These are phyloP conservation scores for Tiliqua scincoides DNA, from an alignment of 2,113 vertebrate species.

Conservation along the genomic window DNA sequence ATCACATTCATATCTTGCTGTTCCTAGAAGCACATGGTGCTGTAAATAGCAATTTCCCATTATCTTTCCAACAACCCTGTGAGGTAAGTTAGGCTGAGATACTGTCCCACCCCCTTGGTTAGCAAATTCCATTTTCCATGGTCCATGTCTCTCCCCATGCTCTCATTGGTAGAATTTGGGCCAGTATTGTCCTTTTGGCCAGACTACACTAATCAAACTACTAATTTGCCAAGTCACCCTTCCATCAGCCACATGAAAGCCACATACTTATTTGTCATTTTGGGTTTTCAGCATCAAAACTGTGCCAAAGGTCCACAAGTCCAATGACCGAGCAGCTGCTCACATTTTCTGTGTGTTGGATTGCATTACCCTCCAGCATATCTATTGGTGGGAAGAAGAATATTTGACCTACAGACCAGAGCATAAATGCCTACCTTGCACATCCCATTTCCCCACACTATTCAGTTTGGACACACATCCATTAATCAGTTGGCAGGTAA, in stretches of 20 bases:
- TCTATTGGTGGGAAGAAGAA: conserved; percentile 49
- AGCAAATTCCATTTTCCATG: neutral
- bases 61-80: neutral
- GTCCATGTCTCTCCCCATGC: neutral
- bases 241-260: neutral
- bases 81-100: neutral
- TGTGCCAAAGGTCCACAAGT: neutral
- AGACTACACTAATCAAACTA: neutral
- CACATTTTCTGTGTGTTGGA: neutral
- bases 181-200: neutral
- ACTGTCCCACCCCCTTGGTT: too few relatives aligned
- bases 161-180: neutral
- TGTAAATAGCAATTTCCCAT: neutral
- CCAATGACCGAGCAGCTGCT: neutral
- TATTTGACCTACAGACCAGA: conserved; percentile 57
- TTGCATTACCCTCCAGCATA: neutral
- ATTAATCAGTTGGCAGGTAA: conserved; percentile 41
- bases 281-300: conserved; percentile 14
- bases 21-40: neutral
- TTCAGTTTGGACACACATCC: conserved; percentile 32
- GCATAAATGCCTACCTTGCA: neutral
- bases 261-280: rapidly evolving
- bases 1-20: neutral
- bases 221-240: neutral
- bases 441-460: neutral